phyloP scores from a whole-genome alignment of 2,888 invertebrate genomes.

The Desoria tigrina region DNA sequence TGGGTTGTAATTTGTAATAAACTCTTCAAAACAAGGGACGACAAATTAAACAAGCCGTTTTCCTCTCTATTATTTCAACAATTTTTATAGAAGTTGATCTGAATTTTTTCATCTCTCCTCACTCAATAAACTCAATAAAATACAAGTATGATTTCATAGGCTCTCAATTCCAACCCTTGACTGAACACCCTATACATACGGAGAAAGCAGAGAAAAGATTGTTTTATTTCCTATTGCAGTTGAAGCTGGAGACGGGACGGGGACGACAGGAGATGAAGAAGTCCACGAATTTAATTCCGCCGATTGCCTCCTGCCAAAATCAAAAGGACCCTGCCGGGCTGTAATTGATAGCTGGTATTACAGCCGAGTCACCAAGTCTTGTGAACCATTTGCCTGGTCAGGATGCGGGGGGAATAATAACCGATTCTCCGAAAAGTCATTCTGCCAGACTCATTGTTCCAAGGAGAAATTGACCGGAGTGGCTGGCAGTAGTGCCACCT shows the following conservation, averaged over 20 bases:
- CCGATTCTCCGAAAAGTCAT: conserved; percentile 42
- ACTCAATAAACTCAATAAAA: too few species aligned
- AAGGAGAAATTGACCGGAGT: conserved; percentile 15
- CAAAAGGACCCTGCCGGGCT: conserved; percentile 53
- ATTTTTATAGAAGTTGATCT: too few species aligned
- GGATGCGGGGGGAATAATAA: conserved; percentile 55
- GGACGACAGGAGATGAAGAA: conserved; percentile 26
- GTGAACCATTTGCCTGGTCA: conserved; percentile 57
- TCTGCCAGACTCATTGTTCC: conserved; percentile 40
- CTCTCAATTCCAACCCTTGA: too few species aligned
- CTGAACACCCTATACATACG: too few species aligned
- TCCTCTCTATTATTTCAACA: too few species aligned
- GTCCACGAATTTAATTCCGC: conserved; percentile 44
- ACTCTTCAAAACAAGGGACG: too few species aligned
- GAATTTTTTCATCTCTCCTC: too few species aligned
- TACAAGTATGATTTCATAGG: too few species aligned
- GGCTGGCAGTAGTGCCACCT: neutral
- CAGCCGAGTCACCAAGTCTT: conserved; percentile 55
- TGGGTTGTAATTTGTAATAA: too few species aligned
- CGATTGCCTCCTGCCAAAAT: conserved; percentile 50
- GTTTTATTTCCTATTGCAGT: conserved; percentile 23
- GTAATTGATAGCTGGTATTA: conserved; percentile 56
- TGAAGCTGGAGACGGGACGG: conserved; percentile 37
- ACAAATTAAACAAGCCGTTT: too few species aligned
- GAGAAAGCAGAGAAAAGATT: too few species aligned